These are phyloP conservation scores for Empis livida DNA, from an alignment of 2,888 invertebrate genomes.

Conservation along the genomic window DNA sequence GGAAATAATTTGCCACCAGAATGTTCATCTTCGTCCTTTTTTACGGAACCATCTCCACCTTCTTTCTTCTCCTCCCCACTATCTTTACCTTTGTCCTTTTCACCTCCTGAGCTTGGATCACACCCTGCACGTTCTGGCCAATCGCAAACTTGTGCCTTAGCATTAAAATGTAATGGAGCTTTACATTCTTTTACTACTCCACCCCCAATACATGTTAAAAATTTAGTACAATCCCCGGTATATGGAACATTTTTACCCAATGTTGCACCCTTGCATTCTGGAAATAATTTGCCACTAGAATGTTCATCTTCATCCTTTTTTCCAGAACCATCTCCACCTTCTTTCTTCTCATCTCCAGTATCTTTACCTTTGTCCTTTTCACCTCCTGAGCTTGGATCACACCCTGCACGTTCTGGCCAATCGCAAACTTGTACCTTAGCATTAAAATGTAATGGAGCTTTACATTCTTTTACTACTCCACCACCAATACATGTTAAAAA, in stretches of 20 bases:
- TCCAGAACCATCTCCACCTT: slow-evolving; percentile 12
- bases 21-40: slow-evolving; percentile 10
- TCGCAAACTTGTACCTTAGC: neutral
- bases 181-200: neutral
- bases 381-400: neutral
- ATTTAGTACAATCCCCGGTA: slow-evolving; percentile 2
- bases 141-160: neutral
- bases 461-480: neutral
- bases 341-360: slow-evolving; percentile 4
- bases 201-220: slow-evolving; percentile 1
- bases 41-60: slow-evolving; percentile 5
- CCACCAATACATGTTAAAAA: slow-evolving; percentile 23
- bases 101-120: too few species aligned
- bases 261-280: slow-evolving; percentile 10
- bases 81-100: too few species aligned
- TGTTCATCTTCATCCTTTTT: too few species aligned
- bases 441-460: neutral
- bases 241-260: slow-evolving; percentile 2
- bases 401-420: neutral
- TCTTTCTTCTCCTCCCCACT: slow-evolving; percentile 1
- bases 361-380: slow-evolving; percentile 1
- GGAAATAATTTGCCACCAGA: slow-evolving; percentile 11
- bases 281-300: slow-evolving; percentile 7
- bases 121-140: neutral
- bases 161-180: neutral